Conservation (phyloP, 2,113 vertebrate genomes). For the Tricholaema leucomelas region DNA sequence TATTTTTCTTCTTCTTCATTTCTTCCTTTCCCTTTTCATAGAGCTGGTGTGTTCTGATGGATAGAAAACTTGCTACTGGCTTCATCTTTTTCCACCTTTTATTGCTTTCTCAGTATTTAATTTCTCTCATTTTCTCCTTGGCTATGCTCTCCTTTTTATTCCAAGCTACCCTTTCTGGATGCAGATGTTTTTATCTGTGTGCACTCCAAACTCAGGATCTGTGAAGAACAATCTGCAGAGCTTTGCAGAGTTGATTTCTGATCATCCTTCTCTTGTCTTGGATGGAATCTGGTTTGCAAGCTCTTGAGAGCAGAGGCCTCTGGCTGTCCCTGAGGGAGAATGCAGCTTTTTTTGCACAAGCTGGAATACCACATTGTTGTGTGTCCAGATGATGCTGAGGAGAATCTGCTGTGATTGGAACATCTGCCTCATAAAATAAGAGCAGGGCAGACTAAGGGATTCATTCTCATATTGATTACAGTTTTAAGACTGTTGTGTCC, state of each 20-base stretch:
- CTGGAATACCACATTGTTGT: not conserved
- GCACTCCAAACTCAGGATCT: not conserved
- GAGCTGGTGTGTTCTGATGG: not conserved
- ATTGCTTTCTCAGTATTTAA: not conserved
- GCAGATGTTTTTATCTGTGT: not conserved
- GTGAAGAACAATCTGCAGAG: not conserved
- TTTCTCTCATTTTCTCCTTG: conserved; percentile 14
- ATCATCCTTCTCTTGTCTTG: not conserved
- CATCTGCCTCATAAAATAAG: not conserved
- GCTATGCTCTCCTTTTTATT: not conserved
- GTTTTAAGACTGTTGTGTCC: not conserved
- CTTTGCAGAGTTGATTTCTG: not conserved
- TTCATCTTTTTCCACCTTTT: not conserved
- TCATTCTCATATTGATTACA: not conserved
- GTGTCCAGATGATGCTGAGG: not conserved
- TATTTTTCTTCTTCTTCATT: conserved; percentile 23
- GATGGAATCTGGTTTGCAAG: not conserved
- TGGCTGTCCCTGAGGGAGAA: not conserved
- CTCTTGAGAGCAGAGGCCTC: not conserved
- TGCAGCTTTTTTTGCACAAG: not conserved
- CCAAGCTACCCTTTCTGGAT: not conserved
- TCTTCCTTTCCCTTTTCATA: conserved; percentile 2
- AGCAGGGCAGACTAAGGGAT: not conserved
- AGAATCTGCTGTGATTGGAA: not conserved
- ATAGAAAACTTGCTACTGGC: not conserved